Evolutionary conservation across 2,113 vertebrate species (phyloP).

Genomic region (Lophochroa leadbeateri): DNA sequence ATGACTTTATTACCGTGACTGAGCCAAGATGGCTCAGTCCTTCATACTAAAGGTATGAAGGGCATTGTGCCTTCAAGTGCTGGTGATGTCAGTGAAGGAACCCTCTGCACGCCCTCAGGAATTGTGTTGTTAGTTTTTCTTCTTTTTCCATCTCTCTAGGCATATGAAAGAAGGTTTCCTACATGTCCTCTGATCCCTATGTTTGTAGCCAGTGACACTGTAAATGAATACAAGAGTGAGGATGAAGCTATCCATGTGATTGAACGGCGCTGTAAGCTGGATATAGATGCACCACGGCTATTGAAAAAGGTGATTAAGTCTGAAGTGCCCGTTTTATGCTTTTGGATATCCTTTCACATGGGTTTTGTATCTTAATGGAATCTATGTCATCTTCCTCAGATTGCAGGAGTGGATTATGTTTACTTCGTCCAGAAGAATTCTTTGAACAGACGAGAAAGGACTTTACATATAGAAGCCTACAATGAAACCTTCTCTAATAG

Average conservation of each 20-base stretch:
- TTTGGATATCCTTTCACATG: background rate
- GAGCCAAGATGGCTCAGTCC: background rate
- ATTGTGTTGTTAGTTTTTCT: background rate
- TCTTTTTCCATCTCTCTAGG: constrained; percentile 67
- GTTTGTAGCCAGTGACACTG: constrained; percentile 90
- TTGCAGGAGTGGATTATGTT: constrained; percentile 95
- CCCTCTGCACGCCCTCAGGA: rapidly evolving
- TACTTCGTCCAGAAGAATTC: constrained; percentile 97
- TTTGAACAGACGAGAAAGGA: constrained; percentile 88
- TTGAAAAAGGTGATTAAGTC: constrained; percentile 85
- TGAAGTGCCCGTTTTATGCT: background rate
- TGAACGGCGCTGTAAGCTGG: constrained; percentile 90
- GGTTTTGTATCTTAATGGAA: background rate
- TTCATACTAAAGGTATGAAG: background rate
- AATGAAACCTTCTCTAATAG: constrained; percentile 96
- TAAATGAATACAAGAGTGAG: constrained; percentile 84
- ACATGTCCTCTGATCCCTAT: constrained; percentile 92
- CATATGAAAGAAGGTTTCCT: constrained; percentile 92
- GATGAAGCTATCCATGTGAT: constrained; percentile 81
- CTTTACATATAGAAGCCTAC: constrained; percentile 92
- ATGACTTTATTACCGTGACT: background rate
- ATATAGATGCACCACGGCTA: constrained; percentile 91
- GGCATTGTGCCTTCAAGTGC: background rate
- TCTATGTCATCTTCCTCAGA: constrained; percentile 68
- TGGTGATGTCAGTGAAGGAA: rapidly evolving